Evolutionary conservation across 2,113 vertebrate species (phyloP).

Genomic region (Thalassarche chlororhynchos): DNA sequence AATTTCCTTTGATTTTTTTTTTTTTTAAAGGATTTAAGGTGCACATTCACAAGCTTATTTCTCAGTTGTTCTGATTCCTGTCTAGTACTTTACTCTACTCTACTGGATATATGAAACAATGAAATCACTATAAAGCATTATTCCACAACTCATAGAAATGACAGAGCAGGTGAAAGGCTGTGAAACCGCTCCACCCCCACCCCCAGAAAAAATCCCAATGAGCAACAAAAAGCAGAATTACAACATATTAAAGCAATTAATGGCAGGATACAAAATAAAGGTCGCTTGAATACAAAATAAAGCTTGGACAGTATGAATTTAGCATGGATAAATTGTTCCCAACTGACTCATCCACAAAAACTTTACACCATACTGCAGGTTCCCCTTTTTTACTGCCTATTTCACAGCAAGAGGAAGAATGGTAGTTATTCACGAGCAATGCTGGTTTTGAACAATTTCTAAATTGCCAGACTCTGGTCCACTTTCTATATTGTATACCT

Average conservation of each 20-base stretch:
- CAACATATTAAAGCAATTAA: background rate
- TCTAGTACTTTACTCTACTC: background rate
- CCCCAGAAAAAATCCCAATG: background rate
- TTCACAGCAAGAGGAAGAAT: background rate
- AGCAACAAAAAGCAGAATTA: background rate
- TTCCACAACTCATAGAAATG: background rate
- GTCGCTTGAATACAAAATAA: background rate
- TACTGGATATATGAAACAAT: background rate
- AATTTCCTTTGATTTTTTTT: background rate
- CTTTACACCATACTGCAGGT: background rate
- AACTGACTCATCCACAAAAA: background rate
- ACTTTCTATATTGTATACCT: rapidly evolving
- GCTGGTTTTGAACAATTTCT: background rate
- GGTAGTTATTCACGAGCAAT: background rate
- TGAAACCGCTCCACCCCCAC: background rate
- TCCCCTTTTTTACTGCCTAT: background rate
- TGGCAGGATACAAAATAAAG: background rate
- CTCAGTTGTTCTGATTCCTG: background rate
- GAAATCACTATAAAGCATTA: background rate
- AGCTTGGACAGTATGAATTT: background rate
- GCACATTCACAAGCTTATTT: background rate
- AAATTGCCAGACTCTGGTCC: rapidly evolving
- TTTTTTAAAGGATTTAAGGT: background rate
- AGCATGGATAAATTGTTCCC: background rate
- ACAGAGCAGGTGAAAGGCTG: background rate